These are phyloP conservation scores for Leontocebus nigricollis DNA, from an alignment of 2,797 vertebrate genomes.

Conservation along the genomic window DNA sequence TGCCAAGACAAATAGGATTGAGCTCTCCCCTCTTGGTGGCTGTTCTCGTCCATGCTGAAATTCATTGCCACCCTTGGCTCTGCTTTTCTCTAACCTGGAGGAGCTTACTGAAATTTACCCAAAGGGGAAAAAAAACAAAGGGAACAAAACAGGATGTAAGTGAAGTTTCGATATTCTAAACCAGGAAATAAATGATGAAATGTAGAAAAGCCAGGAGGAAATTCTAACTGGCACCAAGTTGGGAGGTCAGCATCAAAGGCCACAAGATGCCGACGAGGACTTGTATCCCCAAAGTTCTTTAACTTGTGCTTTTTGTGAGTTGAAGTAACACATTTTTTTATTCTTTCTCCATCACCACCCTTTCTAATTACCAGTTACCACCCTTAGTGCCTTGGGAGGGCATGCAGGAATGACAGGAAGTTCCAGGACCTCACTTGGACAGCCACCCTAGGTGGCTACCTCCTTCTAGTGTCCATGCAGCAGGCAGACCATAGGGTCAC, in stretches of 20 bases:
- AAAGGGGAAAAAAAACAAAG: neutral
- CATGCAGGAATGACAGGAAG: neutral
- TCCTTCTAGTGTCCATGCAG: neutral
- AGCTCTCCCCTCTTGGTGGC: neutral
- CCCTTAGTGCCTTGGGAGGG: neutral
- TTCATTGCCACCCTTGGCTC: neutral
- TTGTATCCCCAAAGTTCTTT: neutral
- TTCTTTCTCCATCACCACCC: neutral
- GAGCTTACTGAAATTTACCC: neutral
- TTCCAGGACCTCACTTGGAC: neutral
- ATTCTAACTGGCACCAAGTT: neutral
- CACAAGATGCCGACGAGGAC: neutral
- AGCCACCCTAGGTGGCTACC: neutral
- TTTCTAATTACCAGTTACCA: neutral
- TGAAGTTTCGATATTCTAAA: neutral
- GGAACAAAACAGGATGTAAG: neutral
- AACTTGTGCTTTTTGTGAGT: neutral
- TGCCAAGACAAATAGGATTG: constrained; percentile 37
- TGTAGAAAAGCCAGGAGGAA: neutral
- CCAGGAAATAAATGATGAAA: neutral
- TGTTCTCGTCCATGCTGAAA: neutral
- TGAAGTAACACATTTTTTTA: neutral
- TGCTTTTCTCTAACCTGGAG: neutral
- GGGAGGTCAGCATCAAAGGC: neutral
- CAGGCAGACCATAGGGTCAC: neutral